Base-by-base conservation (phyloP, 2,888 invertebrate genomes). In the Anoncus sp. region DNA sequence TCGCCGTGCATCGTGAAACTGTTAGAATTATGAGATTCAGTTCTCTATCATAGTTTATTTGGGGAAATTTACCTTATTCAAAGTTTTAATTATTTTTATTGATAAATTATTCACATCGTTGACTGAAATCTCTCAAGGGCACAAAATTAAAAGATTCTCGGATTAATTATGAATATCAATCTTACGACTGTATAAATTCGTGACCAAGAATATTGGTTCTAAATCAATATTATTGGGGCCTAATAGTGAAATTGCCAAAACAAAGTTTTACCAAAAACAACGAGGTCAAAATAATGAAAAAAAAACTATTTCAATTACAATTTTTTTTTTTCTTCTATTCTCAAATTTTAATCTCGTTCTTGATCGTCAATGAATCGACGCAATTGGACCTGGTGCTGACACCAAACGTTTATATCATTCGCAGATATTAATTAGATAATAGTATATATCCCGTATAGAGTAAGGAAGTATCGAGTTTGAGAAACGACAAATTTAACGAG, bases 361-460 rank as follows among this genome's bases (percentile, higher is more conserved):
- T n/a, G 18, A 16, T 38, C 16, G 24, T 20, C 1, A 3, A 47
- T 45, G 43, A 45, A 62, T 59, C 22, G 20, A 45, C 38, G 18
- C 24, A 63, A 27, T n/a, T 60, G 70, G 57, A 71, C 62, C 66
- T 71, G 60, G 66, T 10, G 22, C 55, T 66, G 51, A 67, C 43
- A 9, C 10, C 3, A 47, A 24, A 22, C 12, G 14, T 22, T 55
- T 31, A 40, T 43, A 38, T 53, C 7, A 55, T 72, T 79, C 38
- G 57, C 71, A 75, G 72, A 75, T 63, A 72, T 63, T 43, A 72
- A 75, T 72, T 75, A 72, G 75, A 20, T 40, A 14, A 24, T 79
- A 79, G 57, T 63, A 62, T 57, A 73, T n/a, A n/a, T n/a, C n/a
- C n/a, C n/a, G n/a, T n/a, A 24, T 67, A 18, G 60, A 72, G 35